Conservation (phyloP, 2,797 vertebrate genomes). For the Muscicapa striata region DNA sequence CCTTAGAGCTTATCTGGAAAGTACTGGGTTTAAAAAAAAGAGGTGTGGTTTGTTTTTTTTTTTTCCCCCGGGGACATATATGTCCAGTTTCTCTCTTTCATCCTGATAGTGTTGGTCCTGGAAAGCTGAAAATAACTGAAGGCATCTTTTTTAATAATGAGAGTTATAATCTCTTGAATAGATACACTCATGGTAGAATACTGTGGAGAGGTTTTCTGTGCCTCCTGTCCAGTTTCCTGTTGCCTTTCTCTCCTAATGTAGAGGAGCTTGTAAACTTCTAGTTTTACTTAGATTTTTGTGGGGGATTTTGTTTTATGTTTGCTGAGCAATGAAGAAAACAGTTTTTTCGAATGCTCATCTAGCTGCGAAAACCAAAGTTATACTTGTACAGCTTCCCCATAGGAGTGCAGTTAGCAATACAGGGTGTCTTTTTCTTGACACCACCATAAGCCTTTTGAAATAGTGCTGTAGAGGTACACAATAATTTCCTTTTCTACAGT, state of each 20-base stretch:
- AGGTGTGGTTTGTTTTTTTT: accelerated
- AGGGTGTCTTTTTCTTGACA: neutral
- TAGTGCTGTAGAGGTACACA: neutral
- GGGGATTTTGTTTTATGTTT: neutral
- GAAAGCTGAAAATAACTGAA: neutral
- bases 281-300: neutral
- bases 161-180: neutral
- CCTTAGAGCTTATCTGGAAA: neutral
- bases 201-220: neutral
- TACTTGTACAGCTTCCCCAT: neutral
- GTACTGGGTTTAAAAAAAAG: neutral
- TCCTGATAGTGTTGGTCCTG: neutral
- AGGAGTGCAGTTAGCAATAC: neutral
- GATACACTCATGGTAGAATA: neutral
- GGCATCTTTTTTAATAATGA: neutral
- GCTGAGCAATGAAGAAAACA: neutral
- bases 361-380: neutral
- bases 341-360: neutral
- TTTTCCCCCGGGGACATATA: neutral
- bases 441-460: neutral
- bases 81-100: neutral
- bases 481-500: neutral
- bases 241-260: neutral
- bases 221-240: neutral
- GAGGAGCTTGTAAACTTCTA: neutral